phyloP scores from a whole-genome alignment of 1,140 invertebrate genomes.

The Drosophila chauvacae region DNA sequence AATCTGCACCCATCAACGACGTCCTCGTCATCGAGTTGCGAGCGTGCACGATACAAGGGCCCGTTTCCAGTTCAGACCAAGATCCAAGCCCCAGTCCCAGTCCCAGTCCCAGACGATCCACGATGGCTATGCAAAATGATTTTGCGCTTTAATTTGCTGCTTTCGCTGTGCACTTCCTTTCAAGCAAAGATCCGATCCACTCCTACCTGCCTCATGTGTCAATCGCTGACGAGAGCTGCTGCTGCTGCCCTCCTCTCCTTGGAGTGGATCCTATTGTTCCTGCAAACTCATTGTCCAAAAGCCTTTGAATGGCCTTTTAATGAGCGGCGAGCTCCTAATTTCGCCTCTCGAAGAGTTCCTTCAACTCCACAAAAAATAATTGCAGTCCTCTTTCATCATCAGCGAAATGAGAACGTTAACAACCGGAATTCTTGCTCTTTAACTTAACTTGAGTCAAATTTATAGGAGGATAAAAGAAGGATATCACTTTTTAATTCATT shows the following conservation, averaged over 20 bases:
- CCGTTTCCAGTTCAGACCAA: constrained; percentile 15
- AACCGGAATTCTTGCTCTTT: not conserved
- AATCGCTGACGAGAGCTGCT: constrained; percentile 42
- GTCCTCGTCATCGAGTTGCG: constrained; percentile 64
- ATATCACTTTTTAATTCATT: not conserved
- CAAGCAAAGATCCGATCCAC: constrained; percentile 22
- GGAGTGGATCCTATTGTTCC: constrained; percentile 62
- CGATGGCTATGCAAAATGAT: constrained; percentile 77
- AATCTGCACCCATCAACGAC: constrained; percentile 83
- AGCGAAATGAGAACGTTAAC: constrained; percentile 9
- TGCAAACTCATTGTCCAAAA: constrained; percentile 58
- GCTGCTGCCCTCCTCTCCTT: constrained; percentile 8
- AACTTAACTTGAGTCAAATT: not conserved
- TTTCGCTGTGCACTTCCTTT: constrained; percentile 80
- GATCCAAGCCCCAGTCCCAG: constrained; percentile 15
- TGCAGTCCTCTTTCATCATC: constrained; percentile 34
- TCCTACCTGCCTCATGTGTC: constrained; percentile 69
- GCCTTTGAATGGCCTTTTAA: constrained; percentile 75
- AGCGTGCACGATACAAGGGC: constrained; percentile 56
- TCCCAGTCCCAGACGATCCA: constrained; percentile 31
- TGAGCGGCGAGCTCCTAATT: constrained; percentile 57
- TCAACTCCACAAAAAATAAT: constrained; percentile 19
- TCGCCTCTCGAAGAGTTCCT: constrained; percentile 23
- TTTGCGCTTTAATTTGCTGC: constrained; percentile 80
- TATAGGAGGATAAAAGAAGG: no score